Evolutionary conservation across 1,140 invertebrate genomes (phyloP), one percentile per base, ranked within the genome.

Genomic region (Frieseomelitta varia): DNA sequence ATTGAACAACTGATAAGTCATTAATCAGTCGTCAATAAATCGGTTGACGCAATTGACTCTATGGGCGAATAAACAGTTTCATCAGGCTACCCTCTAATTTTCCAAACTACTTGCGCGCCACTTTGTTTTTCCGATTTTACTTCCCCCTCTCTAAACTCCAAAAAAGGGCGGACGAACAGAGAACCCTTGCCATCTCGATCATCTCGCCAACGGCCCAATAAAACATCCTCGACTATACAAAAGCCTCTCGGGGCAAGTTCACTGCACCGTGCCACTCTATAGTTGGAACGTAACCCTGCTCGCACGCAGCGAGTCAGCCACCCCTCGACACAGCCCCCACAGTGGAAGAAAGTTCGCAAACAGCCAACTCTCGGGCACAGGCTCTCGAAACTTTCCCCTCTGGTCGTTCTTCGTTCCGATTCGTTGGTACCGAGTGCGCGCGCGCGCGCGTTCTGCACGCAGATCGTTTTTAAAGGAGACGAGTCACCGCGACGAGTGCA

Each of bases 331-430:
- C 8, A 34, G 24, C 24, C 58, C 30, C 6, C 19, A 21, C 39
- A 8, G 39, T 8, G 55, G 30, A 75, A 56, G 11, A 75, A 75
- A 75, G 53, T 75, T 34, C 27, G 58, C 58, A 61, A 39, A 21
- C 27, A 27, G 58, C 14, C 53, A 39, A 15, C 73, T 75, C 30
- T 39, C 34, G 34, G 34, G 27, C 27, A 58, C 19, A 75, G 55
- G 55, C 73, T 75, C 73, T 75, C 30, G 53, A 75, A 75, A 75
- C 17, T 75, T 75, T 55, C 53, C n/a, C 27, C 39, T 47, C 39
- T 8, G 8, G 39, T 47, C 39, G 39, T 47, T 47, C 10, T 47
- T 47, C 39, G 8, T 47, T 47, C 8, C 39, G 39, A 47, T 8
- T 47, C 39, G 39, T 47, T 47, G 39, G 39, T n/a, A n/a, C n/a